Percentiles rank a stretch among this genome's conserved stretches.
Conservation (phyloP, 2,888 invertebrate species). For the Hanleya hanleyi region DNA sequence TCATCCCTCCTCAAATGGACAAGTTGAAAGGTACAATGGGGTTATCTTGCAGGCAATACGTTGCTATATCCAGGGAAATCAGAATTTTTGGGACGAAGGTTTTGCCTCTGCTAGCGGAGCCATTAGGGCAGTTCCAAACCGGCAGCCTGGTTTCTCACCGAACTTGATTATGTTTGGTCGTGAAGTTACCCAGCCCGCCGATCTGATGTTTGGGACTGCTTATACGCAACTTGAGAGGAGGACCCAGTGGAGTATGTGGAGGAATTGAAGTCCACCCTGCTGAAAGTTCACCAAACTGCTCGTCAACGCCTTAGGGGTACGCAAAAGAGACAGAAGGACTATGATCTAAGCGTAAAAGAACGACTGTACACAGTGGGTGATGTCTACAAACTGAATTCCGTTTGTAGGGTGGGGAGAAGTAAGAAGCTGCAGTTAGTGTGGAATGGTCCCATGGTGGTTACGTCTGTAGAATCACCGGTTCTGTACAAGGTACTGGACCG, state of each 20-base stretch:
- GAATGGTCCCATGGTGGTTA: neutral
- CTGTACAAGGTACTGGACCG: neutral
- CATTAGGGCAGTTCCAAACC: neutral
- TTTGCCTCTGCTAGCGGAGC: neutral
- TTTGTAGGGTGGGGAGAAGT: neutral
- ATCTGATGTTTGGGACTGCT: neutral
- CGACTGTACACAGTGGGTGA: neutral
- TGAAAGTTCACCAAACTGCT: neutral
- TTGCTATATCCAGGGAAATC: slow-evolving; percentile 10
- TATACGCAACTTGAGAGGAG: neutral
- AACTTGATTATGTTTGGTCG: slow-evolving; percentile 2
- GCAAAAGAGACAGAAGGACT: neutral
- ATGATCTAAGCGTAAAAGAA: neutral
- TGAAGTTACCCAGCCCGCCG: neutral
- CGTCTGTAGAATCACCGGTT: neutral
- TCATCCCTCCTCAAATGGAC: neutral
- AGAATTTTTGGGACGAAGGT: too few species aligned
- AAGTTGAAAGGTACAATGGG: slow-evolving; percentile 17
- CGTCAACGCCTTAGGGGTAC: neutral
- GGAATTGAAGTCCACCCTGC: neutral
- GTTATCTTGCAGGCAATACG: too few species aligned
- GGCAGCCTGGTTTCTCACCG: slow-evolving; percentile 3
- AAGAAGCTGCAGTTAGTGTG: neutral
- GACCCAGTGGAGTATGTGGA: neutral
- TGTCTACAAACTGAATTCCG: neutral